These are phyloP conservation scores for Okamejei kenojei DNA, from an alignment of 2,797 vertebrate genomes.

Conservation along the genomic window DNA sequence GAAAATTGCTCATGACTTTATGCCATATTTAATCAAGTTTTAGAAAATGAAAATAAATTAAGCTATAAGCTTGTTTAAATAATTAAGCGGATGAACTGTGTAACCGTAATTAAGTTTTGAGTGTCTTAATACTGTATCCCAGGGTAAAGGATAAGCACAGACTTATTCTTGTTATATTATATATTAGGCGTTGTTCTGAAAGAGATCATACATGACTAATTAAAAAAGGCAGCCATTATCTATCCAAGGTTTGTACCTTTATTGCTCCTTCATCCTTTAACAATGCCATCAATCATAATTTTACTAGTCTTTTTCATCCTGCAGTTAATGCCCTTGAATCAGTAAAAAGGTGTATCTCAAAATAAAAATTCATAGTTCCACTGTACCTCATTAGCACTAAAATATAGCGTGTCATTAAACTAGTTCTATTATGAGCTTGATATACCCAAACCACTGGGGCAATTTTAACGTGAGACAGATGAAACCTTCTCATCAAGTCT, in stretches of 20 bases:
- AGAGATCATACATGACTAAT: slow-evolving; percentile 35
- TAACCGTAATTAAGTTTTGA: slow-evolving; percentile 23
- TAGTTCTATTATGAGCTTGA: slow-evolving; percentile 7
- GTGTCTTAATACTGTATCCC: neutral
- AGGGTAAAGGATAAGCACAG: slow-evolving; percentile 6
- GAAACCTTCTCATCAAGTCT: neutral
- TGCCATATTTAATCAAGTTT: slow-evolving; percentile 35
- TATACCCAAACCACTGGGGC: slow-evolving; percentile 22
- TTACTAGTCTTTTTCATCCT: slow-evolving; percentile 15
- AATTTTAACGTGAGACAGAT: slow-evolving; percentile 7
- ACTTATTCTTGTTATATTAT: neutral
- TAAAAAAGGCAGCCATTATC: slow-evolving; percentile 36
- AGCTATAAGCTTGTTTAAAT: slow-evolving; percentile 29
- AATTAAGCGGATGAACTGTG: slow-evolving; percentile 4
- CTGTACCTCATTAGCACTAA: slow-evolving; percentile 18
- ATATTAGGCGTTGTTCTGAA: slow-evolving; percentile 31
- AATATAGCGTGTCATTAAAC: slow-evolving; percentile 16
- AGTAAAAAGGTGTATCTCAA: slow-evolving; percentile 22
- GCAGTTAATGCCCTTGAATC: slow-evolving; percentile 25
- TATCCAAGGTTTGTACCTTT: slow-evolving; percentile 17
- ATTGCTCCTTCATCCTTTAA: slow-evolving; percentile 32
- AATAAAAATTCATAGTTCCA: slow-evolving; percentile 29
- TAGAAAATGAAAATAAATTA: slow-evolving; percentile 19
- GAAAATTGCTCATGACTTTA: neutral
- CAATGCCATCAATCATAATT: slow-evolving; percentile 34